Evolutionary conservation across 2,888 invertebrate genomes (phyloP), one percentile per base, ranked within the genome.

Genomic region (Leptopilina myrica): DNA sequence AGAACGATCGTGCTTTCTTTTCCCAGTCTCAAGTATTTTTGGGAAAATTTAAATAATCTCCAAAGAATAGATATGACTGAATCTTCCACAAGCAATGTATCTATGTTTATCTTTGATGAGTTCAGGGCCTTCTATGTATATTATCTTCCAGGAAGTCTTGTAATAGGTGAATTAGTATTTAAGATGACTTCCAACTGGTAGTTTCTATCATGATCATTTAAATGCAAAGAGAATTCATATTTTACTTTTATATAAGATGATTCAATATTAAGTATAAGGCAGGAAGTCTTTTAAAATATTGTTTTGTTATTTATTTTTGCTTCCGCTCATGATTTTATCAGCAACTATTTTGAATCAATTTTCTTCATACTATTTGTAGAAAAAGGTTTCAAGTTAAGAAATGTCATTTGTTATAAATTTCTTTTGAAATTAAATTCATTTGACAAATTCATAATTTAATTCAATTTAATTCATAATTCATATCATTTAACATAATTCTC

Each of bases 1-100:
- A 64, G 64, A 46, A 76, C 43, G 43, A 76, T 78, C 76, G 73
- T 76, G 76, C 67, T 69, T 69, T 56, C 73, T 79, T 69, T 69
- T 56, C 26, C 67, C 43, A 76, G 49, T 67, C 26, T 67, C 26
- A 78, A 64, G 69, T 49, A 20, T 79, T 43, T 40, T 15, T 59
- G 65, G 76, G 73, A 79, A 20, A 76, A 67, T 73, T 73, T 73
- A 73, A 73, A 73, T 73, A 73, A 73, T 56, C 73, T 33, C 53
- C 9, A 53, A 73, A 73, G 56, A 56, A 56, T 33, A 56, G 73
- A n/a, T 33, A n/a, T 33, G 56, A 56, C n/a, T 73, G 56, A 56
- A 73, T 56, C 9, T 9, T 73, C 33, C 49, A 33, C 6, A 5
- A 53, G 73, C 15, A 69, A 12, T 49, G 69, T 12, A 15, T 49